Evolutionary conservation across 2,888 invertebrate genomes (phyloP).

Genomic region (Helobdella robusta): DNA sequence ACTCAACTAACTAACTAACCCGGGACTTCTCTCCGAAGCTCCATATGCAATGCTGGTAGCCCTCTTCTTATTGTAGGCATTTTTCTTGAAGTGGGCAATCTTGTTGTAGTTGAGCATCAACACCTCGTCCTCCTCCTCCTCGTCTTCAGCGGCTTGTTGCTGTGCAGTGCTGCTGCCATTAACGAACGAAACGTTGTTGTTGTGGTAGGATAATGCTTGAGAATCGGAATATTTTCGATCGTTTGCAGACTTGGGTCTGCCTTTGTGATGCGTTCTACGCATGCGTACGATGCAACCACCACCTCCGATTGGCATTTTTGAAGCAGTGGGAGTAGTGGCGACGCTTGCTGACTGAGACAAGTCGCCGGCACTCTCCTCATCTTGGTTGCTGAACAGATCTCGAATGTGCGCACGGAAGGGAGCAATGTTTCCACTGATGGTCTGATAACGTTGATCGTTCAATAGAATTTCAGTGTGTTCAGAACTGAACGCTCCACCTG

Average conservation of each 20-base stretch:
- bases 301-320: no score
- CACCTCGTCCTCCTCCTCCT: constrained; percentile 6
- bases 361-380: background rate
- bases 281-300: constrained; percentile 8
- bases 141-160: background rate
- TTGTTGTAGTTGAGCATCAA: constrained; percentile 16
- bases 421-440: constrained; percentile 12
- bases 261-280: background rate
- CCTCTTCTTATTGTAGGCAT: background rate
- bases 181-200: no score
- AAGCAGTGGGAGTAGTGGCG: no score
- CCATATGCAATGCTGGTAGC: constrained; percentile 7
- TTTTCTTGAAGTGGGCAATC: background rate
- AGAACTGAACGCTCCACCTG: no score
- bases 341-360: background rate
- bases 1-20: no score
- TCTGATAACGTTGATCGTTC: constrained; percentile 12
- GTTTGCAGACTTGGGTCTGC: no score
- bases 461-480: background rate
- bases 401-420: background rate
- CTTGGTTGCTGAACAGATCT: background rate
- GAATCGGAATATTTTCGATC: no score
- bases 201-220: no score
- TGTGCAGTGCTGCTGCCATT: background rate
- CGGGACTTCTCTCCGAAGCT: no score